Percentiles rank a stretch among this genome's conserved stretches.
These are phyloP conservation scores for Parascotia fuliginaria DNA, from an alignment of 2,888 invertebrate species.

Conservation along the genomic window DNA sequence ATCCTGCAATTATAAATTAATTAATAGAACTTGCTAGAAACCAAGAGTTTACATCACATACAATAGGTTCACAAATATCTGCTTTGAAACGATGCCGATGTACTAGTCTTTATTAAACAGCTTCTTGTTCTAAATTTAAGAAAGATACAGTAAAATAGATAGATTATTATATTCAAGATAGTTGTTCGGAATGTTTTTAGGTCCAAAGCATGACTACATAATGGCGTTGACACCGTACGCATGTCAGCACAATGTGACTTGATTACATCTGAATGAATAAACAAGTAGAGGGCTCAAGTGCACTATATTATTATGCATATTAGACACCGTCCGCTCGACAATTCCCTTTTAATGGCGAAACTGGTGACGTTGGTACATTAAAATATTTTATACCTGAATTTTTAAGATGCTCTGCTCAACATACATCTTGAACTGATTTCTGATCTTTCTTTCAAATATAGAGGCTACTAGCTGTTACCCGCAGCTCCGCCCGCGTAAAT, in stretches of 20 bases:
- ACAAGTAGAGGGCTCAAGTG: constrained; percentile 57
- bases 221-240: neutral
- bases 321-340: constrained; percentile 33
- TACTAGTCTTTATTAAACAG: no score
- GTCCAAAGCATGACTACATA: neutral
- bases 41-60: neutral
- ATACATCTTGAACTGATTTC: neutral
- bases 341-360: constrained; percentile 19
- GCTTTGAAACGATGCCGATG: no score
- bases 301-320: constrained; percentile 59
- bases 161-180: no score
- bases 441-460: no score
- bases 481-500: no score
- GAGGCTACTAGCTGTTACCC: no score
- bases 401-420: neutral
- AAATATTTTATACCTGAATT: constrained; percentile 32
- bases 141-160: no score
- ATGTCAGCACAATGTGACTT: constrained; percentile 52
- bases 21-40: neutral
- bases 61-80: no score
- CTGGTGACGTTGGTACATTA: constrained; percentile 32
- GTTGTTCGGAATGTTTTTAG: neutral
- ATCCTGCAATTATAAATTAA: constrained; percentile 7
- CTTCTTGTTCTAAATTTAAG: no score
- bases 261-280: constrained; percentile 62